Conservation (phyloP, 1,140 invertebrate species). For the Cydia fagiglandana region DNA sequence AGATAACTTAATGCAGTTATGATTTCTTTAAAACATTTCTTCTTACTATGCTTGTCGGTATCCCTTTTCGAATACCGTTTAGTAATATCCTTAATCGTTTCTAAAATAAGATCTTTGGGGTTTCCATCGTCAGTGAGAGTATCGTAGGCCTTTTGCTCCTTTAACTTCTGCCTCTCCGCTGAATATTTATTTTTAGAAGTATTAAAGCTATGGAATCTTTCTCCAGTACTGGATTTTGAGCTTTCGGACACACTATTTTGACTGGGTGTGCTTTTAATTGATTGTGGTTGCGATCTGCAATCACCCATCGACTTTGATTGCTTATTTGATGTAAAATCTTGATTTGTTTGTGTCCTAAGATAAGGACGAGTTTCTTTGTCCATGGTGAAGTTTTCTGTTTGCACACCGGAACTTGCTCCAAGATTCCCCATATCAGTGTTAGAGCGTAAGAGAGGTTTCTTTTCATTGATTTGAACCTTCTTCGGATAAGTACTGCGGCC, state of each 20-base stretch:
- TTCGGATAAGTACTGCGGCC: constrained; percentile 58
- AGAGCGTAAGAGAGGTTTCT: constrained; percentile 51
- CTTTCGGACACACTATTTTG: constrained; percentile 3
- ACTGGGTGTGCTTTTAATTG: background rate
- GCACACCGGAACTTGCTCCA: constrained; percentile 23
- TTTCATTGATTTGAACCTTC: constrained; percentile 39
- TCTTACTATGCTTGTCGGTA: constrained; percentile 56
- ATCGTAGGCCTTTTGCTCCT: background rate
- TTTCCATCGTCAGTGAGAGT: background rate
- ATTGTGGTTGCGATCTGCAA: background rate
- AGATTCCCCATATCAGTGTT: constrained; percentile 56
- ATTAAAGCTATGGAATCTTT: constrained; percentile 25
- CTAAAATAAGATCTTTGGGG: constrained; percentile 54
- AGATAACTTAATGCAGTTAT: constrained; percentile 66
- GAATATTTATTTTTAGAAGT: background rate
- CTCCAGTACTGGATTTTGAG: constrained; percentile 33
- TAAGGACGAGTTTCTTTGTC: constrained; percentile 8
- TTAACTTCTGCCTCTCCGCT: background rate
- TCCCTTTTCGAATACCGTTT: constrained; percentile 66
- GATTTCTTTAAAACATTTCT: constrained; percentile 71
- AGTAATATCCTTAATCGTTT: constrained; percentile 66
- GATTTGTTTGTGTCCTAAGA: background rate
- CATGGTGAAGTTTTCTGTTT: constrained; percentile 30
- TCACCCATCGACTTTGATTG: background rate
- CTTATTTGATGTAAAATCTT: background rate